Evolutionary conservation across 1,140 invertebrate species (phyloP), one percentile per base, ranked within the genome.

Genomic region (Samia ricini): DNA sequence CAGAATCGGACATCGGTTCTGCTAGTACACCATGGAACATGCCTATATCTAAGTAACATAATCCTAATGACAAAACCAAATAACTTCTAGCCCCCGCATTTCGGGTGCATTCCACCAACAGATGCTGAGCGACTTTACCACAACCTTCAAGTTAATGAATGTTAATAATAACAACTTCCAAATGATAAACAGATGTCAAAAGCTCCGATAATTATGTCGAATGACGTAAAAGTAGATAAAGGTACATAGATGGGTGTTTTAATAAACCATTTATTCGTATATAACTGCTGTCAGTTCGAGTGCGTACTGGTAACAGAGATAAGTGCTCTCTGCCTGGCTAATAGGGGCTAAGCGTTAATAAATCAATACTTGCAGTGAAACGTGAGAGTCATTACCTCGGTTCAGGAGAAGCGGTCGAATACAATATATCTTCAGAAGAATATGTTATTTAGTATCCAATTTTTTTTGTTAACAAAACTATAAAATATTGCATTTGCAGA

Each of bases 271-370:
- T 12, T 15, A 42, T 42, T 42, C 33, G 4, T 15, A 42, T 15
- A 12, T 42, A 15, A 42, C 12, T 10, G 33, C n/a, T 15, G 33
- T 12, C 10, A 15, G 15, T 10, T 15, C 33, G 33, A 15, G 33
- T 42, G 57, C 51, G 36, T 26, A 64, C 56, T 58, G 62, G 20
- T 52, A 63, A 63, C 54, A 20, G 63, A 66, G 68, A 71, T 70
- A 62, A 67, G 67, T 65, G 62, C 54, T 55, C 58, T 50, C 50
- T 15, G 18, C 33, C 52, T 24, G 18, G 52, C 64, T 69, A 69
- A 72, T 69, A 63, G 63, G 59, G 63, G 69, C 69, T 74, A 71
- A 71, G 67, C 60, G 64, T 61, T 66, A 68, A 71, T 69, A 74
- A 71, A 71, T 74, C 72, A 71, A 74, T 74, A 74, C 57, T 33